Evolutionary conservation across 1,140 invertebrate genomes (phyloP).

Genomic region (Pentalonia nigronervosa): DNA sequence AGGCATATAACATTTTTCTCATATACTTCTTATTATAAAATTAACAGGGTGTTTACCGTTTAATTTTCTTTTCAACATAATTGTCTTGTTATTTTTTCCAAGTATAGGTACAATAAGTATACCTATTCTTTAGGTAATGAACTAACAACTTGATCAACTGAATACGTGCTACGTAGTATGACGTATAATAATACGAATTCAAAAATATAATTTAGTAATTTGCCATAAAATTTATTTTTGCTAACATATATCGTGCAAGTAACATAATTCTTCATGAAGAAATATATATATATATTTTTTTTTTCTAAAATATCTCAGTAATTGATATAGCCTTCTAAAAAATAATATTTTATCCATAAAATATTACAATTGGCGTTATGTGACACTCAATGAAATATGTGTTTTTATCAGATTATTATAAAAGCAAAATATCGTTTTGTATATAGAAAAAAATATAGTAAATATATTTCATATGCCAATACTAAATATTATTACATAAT

Average conservation of each 20-base stretch:
- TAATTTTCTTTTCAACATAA: background rate
- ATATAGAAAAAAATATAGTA: background rate
- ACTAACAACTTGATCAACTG: background rate
- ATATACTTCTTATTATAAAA: background rate
- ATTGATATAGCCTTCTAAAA: background rate
- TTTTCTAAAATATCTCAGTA: background rate
- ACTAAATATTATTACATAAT: no score
- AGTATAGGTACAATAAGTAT: background rate
- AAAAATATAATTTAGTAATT: background rate
- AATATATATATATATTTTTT: background rate
- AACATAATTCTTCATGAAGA: background rate
- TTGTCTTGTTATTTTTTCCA: background rate
- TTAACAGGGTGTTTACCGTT: background rate
- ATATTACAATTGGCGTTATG: background rate
- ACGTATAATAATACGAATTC: background rate
- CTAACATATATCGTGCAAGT: background rate
- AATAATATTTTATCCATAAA: background rate
- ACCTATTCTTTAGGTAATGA: background rate
- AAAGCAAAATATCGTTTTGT: background rate
- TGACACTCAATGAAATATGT: constrained; percentile 33
- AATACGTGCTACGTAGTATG: background rate
- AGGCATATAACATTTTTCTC: background rate
- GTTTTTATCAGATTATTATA: constrained; percentile 8
- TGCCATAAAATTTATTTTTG: background rate
- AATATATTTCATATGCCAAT: no score